Evolutionary conservation across 1,140 invertebrate genomes (phyloP).

Genomic region (Cecropterus lyciades): DNA sequence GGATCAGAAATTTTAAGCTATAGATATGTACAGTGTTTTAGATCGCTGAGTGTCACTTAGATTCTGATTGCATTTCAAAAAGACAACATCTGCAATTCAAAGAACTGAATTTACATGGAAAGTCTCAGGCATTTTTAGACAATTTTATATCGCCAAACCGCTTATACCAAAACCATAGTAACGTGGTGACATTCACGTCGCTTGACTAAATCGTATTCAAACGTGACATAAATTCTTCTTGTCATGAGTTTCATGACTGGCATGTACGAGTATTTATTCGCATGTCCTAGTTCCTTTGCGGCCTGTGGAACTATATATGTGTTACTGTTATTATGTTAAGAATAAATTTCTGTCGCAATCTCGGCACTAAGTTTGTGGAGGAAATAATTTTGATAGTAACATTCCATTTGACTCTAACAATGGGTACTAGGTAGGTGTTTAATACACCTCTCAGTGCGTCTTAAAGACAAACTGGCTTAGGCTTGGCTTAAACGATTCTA

Average conservation of each 20-base stretch:
- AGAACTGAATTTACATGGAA: background rate
- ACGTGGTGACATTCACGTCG: conserved; percentile 3
- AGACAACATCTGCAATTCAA: background rate
- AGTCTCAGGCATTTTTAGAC: background rate
- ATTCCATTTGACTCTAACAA: conserved; percentile 55
- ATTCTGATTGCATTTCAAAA: background rate
- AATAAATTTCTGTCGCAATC: conserved; percentile 17
- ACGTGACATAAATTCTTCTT: conserved; percentile 26
- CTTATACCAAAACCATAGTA: background rate
- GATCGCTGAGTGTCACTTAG: background rate
- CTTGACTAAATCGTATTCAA: conserved; percentile 28
- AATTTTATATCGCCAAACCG: background rate
- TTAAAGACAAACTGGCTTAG: conserved; percentile 65
- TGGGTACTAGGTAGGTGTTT: conserved; percentile 40
- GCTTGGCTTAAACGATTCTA: conserved; percentile 44
- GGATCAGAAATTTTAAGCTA: conserved; percentile 3
- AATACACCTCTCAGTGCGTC: conserved; percentile 58
- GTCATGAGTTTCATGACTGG: conserved; percentile 26
- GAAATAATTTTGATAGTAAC: conserved; percentile 46
- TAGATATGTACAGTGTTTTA: background rate
- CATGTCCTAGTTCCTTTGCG: conserved; percentile 20
- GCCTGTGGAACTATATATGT: conserved; percentile 11
- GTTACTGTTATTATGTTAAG: conserved; percentile 6
- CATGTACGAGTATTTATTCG: conserved; percentile 27
- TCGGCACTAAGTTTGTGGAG: background rate